phyloP scores from a whole-genome alignment of 2,113 vertebrate genomes.

The Hippocampus barbouri region DNA sequence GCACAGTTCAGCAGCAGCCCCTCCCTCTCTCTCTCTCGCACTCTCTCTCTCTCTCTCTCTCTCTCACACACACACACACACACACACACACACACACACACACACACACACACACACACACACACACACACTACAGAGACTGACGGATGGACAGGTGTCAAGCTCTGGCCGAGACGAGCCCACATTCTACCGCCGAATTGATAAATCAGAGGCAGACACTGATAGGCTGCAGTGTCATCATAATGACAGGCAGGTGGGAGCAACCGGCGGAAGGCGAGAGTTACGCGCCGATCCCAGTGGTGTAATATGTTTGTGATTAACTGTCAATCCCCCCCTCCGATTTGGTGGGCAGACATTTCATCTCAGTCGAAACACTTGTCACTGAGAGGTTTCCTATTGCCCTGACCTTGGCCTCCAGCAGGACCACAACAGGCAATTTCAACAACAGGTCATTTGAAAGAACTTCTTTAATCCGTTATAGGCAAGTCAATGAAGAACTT shows the following conservation, averaged over 20 bases:
- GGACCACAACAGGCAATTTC: conserved; percentile 8
- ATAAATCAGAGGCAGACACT: conserved; percentile 63
- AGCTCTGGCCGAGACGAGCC: conserved; percentile 40
- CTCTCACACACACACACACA: too few species aligned
- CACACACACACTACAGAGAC: conserved; percentile 19
- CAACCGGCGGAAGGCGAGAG: conserved; percentile 51
- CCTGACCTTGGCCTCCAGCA: conserved; percentile 63
- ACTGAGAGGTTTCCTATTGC: conserved; percentile 56
- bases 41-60: too few species aligned
- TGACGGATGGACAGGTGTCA: conserved; percentile 63
- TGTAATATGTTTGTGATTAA: conserved; percentile 74
- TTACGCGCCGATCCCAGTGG: conserved; percentile 53
- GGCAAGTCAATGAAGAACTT: background rate
- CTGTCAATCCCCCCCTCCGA: conserved; percentile 60
- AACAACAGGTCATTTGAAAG: background rate
- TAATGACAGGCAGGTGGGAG: conserved; percentile 57
- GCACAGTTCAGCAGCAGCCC: too few species aligned
- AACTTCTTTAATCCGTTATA: background rate
- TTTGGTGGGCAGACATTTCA: conserved; percentile 57
- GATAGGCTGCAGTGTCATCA: conserved; percentile 57
- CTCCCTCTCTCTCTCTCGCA: too few species aligned
- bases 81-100: background rate
- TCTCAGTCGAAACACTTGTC: conserved; percentile 64
- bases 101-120: background rate
- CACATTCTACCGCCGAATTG: conserved; percentile 42